Evolutionary conservation across 2,113 vertebrate genomes (phyloP).

Genomic region (Trematocara marginatum): DNA sequence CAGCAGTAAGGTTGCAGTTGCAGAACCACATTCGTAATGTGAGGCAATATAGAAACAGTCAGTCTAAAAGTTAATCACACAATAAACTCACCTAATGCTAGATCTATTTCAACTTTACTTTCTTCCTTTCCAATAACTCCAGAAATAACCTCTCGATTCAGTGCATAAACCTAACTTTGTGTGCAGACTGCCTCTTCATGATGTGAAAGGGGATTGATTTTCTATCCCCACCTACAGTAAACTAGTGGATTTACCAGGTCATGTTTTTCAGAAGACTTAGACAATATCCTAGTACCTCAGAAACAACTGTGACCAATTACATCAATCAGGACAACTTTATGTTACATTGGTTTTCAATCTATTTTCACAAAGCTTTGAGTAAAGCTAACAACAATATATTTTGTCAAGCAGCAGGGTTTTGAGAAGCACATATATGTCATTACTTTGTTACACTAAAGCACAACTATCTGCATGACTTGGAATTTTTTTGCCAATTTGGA

Average conservation of each 20-base stretch:
- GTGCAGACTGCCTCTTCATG: background rate
- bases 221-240: background rate
- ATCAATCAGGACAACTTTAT: background rate
- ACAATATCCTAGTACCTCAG: background rate
- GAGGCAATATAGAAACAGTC: background rate
- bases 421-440: background rate
- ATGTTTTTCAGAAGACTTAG: background rate
- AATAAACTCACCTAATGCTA: background rate
- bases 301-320: background rate
- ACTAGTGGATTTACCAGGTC: background rate
- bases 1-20: background rate
- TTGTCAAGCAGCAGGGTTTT: background rate
- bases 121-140: background rate
- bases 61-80: background rate
- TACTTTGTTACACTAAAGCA: background rate
- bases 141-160: background rate
- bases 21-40: slow-evolving; percentile 3
- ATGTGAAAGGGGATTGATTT: background rate
- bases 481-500: background rate
- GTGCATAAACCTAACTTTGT: background rate
- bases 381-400: background rate
- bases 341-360: background rate
- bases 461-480: background rate
- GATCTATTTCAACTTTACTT: background rate
- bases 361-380: background rate